A percentile compares a stretch with the other conserved stretches of the same genome.
Conservation (phyloP, 2,113 vertebrate species). For the Panurus biarmicus region DNA sequence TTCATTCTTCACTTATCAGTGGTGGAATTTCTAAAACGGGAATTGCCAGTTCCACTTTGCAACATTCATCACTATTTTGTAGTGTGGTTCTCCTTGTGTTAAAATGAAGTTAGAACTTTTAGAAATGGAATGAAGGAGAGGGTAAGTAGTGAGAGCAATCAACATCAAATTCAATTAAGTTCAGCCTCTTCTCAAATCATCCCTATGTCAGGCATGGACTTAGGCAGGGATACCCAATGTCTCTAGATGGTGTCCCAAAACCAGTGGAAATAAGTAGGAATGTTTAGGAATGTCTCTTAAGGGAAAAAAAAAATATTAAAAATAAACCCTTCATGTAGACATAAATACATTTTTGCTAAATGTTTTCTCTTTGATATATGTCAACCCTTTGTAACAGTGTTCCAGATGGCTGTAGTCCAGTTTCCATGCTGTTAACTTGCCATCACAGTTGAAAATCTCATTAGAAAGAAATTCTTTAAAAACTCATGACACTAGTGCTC, state of each 20-base stretch:
- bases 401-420: background rate
- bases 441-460: background rate
- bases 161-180: background rate
- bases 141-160: background rate
- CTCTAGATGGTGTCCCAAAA: background rate
- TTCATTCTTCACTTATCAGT: background rate
- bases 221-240: background rate
- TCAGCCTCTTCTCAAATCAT: background rate
- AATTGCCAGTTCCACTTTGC: background rate
- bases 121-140: background rate
- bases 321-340: background rate
- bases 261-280: background rate
- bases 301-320: background rate
- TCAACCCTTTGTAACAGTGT: background rate
- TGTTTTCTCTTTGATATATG: background rate
- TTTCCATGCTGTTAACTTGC: background rate
- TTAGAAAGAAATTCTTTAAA: background rate
- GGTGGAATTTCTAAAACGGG: background rate
- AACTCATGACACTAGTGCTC: background rate
- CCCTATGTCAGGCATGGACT: background rate
- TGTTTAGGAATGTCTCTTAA: background rate
- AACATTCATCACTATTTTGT: background rate
- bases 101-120: background rate
- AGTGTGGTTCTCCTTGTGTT: background rate
- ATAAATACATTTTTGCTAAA: background rate